These are phyloP conservation scores for Apaloderma vittatum DNA, from an alignment of 2,113 vertebrate genomes.

Conservation along the genomic window DNA sequence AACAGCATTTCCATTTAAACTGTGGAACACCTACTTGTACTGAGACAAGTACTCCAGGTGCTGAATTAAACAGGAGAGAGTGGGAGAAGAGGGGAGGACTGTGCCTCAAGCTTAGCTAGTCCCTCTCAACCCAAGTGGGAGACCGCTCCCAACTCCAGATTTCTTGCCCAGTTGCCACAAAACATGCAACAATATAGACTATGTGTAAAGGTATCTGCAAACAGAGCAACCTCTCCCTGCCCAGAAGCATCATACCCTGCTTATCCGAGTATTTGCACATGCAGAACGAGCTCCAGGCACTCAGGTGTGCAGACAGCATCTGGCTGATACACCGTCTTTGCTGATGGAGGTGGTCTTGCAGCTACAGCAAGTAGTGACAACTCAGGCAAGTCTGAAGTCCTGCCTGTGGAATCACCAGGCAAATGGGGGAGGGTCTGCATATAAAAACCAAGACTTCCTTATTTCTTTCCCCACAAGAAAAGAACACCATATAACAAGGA, in stretches of 20 bases:
- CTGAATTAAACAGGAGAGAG: neutral
- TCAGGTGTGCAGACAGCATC: neutral
- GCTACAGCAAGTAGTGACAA: neutral
- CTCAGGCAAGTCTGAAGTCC: neutral
- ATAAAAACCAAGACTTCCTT: neutral
- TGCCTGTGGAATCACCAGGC: neutral
- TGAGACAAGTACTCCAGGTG: neutral
- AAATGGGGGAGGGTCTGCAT: neutral
- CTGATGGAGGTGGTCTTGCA: neutral
- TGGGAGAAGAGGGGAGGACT: neutral
- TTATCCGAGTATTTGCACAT: neutral
- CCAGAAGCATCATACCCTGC: neutral
- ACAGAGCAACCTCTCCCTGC: slow-evolving; percentile 1
- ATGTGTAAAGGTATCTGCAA: neutral
- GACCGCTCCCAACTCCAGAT: neutral
- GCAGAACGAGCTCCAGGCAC: neutral
- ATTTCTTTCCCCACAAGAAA: neutral
- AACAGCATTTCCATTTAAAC: neutral
- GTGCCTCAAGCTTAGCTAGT: neutral
- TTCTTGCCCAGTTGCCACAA: neutral
- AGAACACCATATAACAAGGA: neutral
- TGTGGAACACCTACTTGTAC: neutral
- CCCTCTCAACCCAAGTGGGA: neutral
- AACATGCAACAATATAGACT: neutral
- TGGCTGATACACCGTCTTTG: neutral